A percentile compares a stretch with the other conserved stretches of the same genome.
Conservation (phyloP, 2,888 invertebrate genomes). For the Anorthoa munda region DNA sequence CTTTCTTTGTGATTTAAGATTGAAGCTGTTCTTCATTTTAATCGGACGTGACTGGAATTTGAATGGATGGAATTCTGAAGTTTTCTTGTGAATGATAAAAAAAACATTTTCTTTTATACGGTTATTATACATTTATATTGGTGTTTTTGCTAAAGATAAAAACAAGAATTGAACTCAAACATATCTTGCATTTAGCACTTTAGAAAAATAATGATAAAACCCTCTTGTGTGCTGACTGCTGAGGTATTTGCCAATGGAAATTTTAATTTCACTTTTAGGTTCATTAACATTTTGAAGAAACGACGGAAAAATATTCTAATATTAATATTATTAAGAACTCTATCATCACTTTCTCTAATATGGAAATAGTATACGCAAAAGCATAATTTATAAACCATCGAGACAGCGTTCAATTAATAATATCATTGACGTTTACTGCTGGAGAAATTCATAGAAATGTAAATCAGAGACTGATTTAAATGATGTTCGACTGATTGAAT, state of each 20-base stretch:
- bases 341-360: slow-evolving; percentile 66
- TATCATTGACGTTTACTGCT: slow-evolving; percentile 56
- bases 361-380: slow-evolving; percentile 41
- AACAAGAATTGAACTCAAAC: neutral
- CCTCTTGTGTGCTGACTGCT: neutral
- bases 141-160: neutral
- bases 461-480: slow-evolving; percentile 54
- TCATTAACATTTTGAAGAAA: slow-evolving; percentile 12
- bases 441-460: slow-evolving; percentile 59
- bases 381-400: slow-evolving; percentile 49
- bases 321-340: slow-evolving; percentile 14
- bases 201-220: neutral
- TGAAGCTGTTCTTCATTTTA: slow-evolving; percentile 17
- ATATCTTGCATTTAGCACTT: neutral
- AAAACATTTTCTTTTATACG: neutral
- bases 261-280: neutral
- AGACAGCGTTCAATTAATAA: slow-evolving; percentile 56
- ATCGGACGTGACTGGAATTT: slow-evolving; percentile 38
- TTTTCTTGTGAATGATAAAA: neutral
- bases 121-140: neutral
- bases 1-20: slow-evolving; percentile 1
- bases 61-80: slow-evolving; percentile 10
- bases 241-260: neutral
- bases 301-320: neutral
- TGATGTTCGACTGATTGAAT: slow-evolving; percentile 13